A percentile compares a stretch with the other conserved stretches of the same genome.
Conservation (phyloP, 2,888 invertebrate species). For the Drosophila setosimentum region DNA sequence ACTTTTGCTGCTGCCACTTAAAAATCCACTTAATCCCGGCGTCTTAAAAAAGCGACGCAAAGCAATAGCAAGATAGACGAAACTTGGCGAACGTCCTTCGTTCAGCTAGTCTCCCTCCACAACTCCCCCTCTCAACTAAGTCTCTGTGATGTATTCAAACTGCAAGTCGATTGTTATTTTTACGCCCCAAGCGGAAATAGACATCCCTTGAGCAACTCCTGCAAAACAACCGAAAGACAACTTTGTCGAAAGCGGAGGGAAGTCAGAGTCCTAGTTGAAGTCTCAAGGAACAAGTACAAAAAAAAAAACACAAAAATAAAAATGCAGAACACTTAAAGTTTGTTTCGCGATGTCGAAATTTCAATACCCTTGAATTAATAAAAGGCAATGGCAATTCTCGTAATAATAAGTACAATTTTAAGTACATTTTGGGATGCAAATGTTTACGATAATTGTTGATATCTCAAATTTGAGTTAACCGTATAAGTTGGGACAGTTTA, state of each 20-base stretch:
- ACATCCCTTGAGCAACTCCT: conserved; percentile 43
- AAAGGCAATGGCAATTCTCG: neutral
- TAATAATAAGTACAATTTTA: neutral
- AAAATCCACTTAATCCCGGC: conserved; percentile 77
- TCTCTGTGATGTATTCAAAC: conserved; percentile 73
- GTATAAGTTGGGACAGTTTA: neutral
- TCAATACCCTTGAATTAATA: neutral
- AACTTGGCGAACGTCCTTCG: conserved; percentile 22
- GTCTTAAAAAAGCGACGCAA: conserved; percentile 55
- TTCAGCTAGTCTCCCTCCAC: neutral
- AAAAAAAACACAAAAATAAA: conserved; percentile 1
- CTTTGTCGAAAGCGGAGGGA: conserved; percentile 56
- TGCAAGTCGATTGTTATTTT: conserved; percentile 81
- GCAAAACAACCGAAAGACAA: conserved; percentile 66
- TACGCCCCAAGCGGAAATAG: conserved; percentile 76
- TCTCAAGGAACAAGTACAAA: conserved; percentile 34
- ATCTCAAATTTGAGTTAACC: neutral
- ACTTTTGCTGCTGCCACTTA: conserved; percentile 78
- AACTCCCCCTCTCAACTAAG: neutral
- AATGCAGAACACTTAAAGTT: neutral
- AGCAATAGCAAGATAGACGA: conserved; percentile 30
- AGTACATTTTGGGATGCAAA: neutral
- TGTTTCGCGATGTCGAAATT: neutral
- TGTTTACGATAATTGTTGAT: neutral
- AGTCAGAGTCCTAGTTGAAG: conserved; percentile 61